Evolutionary conservation across 2,113 vertebrate species (phyloP), one percentile per base, ranked within the genome.

Genomic region (Echinops telfairi): DNA sequence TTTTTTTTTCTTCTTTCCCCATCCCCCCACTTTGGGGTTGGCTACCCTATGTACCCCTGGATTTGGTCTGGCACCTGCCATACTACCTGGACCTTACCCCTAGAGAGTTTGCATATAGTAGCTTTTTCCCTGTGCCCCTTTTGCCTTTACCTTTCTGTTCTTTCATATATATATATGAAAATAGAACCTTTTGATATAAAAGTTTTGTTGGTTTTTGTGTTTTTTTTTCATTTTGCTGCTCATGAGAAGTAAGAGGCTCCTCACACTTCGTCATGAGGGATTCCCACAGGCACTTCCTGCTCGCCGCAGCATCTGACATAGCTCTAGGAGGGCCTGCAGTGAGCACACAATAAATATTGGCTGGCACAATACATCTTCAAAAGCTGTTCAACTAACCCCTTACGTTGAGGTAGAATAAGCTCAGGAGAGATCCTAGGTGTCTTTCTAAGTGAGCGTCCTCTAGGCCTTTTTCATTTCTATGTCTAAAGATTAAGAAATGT

Each of bases 261-360:
- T 53, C 47, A 9, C 5, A 19, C n/a, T 58, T 75, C 7, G 1
- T 29, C 16, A 19, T 33, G 43, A 53, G 43, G 22, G 8, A 47
- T 73, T 36, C 8, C 29, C 29, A 47, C 17, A 78, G 47, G 47
- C 10, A 53, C 43, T 29, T 17, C 29, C 8, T 23, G 25, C 5
- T 23, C n/a, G 4, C 36, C 16, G 29, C 22, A 4, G 78, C 10
- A 38, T 16, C n/a, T 22, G 43, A 1, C 47, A 6, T 53, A 10
- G 47, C 47, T 25, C n/a, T 22, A 3, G 1, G 1, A n/a, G 33
- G 47, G 0, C 14, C 23, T 0, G 6, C n/a, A 33, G 70, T 29
- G 19, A 7, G 19, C 6, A 64, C 73, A 71, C n/a, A 20, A 29
- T 22, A 66, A 66, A 29, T 29, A 58, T 3, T 82, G 73, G 29